A percentile compares a stretch with the other conserved stretches of the same genome.
These are phyloP conservation scores for Dasyornis broadbenti DNA, from an alignment of 2,113 vertebrate genomes.

Conservation along the genomic window DNA sequence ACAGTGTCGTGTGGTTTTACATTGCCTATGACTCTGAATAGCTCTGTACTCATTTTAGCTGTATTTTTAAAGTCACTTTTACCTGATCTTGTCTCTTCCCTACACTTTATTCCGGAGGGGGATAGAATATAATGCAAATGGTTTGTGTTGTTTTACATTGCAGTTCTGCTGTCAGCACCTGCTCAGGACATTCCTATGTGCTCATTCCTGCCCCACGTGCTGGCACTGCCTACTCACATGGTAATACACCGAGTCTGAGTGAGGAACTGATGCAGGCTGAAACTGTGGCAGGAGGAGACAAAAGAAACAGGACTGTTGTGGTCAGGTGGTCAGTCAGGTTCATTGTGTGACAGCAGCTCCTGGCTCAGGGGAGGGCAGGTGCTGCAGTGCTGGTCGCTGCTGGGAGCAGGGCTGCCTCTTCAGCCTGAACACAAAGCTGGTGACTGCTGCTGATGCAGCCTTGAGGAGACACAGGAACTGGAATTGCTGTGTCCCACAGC, in stretches of 20 bases:
- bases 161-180: not conserved
- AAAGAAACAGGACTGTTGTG: not conserved
- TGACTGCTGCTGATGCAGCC: not conserved
- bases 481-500: no score
- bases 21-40: no score
- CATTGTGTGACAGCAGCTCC: rapidly evolving
- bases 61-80: no score
- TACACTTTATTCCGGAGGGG: no score
- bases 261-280: not conserved
- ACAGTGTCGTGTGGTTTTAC: no score
- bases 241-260: rapidly evolving
- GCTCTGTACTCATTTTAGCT: no score
- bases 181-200: rapidly evolving
- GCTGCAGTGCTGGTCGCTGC: not conserved
- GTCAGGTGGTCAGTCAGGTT: not conserved
- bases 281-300: not conserved
- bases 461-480: not conserved
- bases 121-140: no score
- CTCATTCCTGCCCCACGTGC: rapidly evolving
- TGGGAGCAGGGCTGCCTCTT: not conserved
- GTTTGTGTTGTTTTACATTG: rapidly evolving
- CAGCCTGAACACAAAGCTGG: rapidly evolving
- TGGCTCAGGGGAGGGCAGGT: not conserved
- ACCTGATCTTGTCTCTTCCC: no score
- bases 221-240: rapidly evolving